phyloP scores from a whole-genome alignment of 2,888 invertebrate species.

The Beris chalybata region DNA sequence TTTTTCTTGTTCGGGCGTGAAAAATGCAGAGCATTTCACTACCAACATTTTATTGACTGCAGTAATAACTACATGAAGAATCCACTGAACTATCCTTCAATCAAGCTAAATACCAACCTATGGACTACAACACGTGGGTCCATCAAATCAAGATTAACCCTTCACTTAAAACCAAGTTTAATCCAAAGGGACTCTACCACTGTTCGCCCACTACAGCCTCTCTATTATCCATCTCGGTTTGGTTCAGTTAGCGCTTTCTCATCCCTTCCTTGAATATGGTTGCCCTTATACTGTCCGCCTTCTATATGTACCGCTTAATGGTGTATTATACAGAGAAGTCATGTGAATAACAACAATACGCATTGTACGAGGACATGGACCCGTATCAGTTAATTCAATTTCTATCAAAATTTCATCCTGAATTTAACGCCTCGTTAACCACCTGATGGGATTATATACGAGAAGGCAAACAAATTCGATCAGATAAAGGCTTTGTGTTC shows the following conservation, averaged over 20 bases:
- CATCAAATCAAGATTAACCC: no score
- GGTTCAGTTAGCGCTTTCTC: slow-evolving; percentile 22
- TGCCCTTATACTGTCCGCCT: neutral
- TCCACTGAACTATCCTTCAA: no score
- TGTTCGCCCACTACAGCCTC: no score
- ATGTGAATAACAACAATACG: slow-evolving; percentile 21
- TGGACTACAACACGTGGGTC: no score
- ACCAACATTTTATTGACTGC: no score
- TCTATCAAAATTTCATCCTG: slow-evolving; percentile 35
- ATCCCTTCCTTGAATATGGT: neutral
- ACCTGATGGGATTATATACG: slow-evolving; percentile 38
- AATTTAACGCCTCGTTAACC: slow-evolving; percentile 39
- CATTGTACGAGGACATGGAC: slow-evolving; percentile 23
- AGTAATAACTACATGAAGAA: no score
- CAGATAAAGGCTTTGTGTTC: slow-evolving; percentile 37
- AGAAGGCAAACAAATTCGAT: slow-evolving; percentile 39
- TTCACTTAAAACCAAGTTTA: no score
- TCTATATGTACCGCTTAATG: slow-evolving; percentile 13
- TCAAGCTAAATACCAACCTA: no score
- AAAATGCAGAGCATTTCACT: no score
- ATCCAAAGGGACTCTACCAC: no score
- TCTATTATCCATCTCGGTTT: slow-evolving; percentile 11
- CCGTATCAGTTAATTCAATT: slow-evolving; percentile 33
- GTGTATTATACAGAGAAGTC: slow-evolving; percentile 24
- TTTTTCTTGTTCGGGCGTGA: no score